These are phyloP conservation scores for Trissoscelio sp. DNA, from an alignment of 2,888 invertebrate species.

Conservation along the genomic window DNA sequence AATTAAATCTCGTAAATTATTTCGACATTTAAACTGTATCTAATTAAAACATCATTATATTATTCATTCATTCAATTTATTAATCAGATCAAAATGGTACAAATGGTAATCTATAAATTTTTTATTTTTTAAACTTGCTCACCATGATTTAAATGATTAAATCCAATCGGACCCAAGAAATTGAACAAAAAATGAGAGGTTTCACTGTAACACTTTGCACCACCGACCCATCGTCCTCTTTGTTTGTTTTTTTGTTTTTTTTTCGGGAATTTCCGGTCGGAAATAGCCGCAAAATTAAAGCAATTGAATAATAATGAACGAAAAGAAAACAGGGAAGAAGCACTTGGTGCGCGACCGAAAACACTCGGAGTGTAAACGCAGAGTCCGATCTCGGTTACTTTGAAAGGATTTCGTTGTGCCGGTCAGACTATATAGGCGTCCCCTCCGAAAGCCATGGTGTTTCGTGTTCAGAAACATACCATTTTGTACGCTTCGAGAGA, in stretches of 20 bases:
- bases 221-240: conserved; percentile 63
- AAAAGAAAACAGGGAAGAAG: conserved; percentile 4
- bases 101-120: not conserved
- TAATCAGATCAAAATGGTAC: not conserved
- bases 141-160: conserved; percentile 54
- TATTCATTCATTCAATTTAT: no score
- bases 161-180: conserved; percentile 46
- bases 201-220: conserved; percentile 68
- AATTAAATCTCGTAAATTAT: not conserved
- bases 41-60: no score
- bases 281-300: conserved; percentile 13
- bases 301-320: no score
- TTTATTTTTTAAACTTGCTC: no score
- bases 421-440: conserved; percentile 65
- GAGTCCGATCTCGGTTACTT: conserved; percentile 63
- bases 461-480: conserved; percentile 67
- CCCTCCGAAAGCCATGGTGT: conserved; percentile 68
- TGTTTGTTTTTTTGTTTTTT: not conserved
- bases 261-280: conserved; percentile 44
- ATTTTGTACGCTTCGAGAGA: conserved; percentile 63
- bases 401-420: conserved; percentile 67
- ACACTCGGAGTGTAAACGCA: conserved; percentile 43
- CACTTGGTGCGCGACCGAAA: conserved; percentile 31
- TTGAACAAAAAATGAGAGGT: conserved; percentile 27
- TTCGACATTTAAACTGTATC: no score